Evolutionary conservation across 2,797 vertebrate species (phyloP).

Genomic region (Myotis daubentonii): DNA sequence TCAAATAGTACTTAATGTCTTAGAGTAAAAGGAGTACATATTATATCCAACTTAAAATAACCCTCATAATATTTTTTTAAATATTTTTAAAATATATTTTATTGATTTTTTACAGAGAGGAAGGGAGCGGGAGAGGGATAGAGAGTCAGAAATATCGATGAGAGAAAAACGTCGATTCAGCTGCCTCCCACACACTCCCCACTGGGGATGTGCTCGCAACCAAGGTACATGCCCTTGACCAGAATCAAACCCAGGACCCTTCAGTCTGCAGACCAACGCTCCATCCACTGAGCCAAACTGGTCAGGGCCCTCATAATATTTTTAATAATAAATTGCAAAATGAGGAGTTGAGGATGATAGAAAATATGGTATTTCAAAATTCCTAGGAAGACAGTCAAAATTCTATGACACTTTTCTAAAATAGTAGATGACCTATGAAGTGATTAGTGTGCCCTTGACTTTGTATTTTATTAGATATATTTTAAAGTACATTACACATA

Average conservation of each 20-base stretch:
- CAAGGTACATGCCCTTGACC: no score
- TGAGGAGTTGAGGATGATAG: not conserved
- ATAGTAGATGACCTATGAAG: not conserved
- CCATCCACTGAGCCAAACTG: no score
- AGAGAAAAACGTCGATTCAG: no score
- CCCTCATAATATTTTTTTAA: not conserved
- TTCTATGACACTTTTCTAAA: not conserved
- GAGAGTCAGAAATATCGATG: no score
- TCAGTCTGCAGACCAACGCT: no score
- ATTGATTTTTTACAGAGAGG: no score
- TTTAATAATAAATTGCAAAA: not conserved
- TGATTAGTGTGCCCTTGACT: not conserved
- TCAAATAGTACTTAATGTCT: not conserved
- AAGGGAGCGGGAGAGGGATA: no score
- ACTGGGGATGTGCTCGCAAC: no score
- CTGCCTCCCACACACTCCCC: no score
- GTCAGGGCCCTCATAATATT: not conserved
- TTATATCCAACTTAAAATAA: not conserved
- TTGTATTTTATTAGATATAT: not conserved
- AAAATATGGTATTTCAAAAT: not conserved
- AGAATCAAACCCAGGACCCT: no score
- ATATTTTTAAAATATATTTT: no score
- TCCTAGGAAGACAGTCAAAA: not conserved
- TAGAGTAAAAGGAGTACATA: not conserved
- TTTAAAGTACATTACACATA: not conserved